Evolutionary conservation across 2,797 vertebrate genomes (phyloP), one percentile per base, ranked within the genome.

Genomic region (Sciurus carolinensis): DNA sequence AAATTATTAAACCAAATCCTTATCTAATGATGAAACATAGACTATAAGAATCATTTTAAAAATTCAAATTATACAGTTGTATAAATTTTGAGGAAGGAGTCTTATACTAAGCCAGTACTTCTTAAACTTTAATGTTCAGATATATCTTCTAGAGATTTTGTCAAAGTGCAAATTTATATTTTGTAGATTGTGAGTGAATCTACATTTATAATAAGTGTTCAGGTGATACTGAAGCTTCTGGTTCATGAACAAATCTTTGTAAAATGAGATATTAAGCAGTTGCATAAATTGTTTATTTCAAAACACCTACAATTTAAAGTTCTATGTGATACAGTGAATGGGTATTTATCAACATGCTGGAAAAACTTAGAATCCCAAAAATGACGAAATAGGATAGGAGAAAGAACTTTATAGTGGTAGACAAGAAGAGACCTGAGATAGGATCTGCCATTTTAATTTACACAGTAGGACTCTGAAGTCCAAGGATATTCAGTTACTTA

Each of bases 161-260:
- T 84, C 90, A 87, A 95, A 90, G 87, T 67, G 15, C 20, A 88
- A 73, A 88, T 94, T 86, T 47, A 33, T 77, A 82, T 50, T 92
- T 73, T 39, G 39, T 84, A 75, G 73, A 33, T 62, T 83, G 33
- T 18, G 22, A 76, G 39, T 81, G 47, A 20, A 54, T 77, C 54
- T 77, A 44, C 24, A 82, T 88, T 67, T 92, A 39, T 81, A 83
- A 75, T 95, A 94, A 95, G 28, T 15, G 9, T n/a, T 75, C 52
- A 52, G 7, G 2, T 72, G 44, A 87, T 59, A 18, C 24, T 71
- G 33, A 33, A 64, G 9, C 33, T 62, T 14, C 52, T 95, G 47
- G 28, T 87, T 39, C 24, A 54, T 77, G 62, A 33, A 64, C n/a
- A 52, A 87, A 42, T 57, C 26, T 36, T 84, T 94, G 59, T 71